These are phyloP conservation scores for Calliphora vicina DNA, from an alignment of 1,140 invertebrate genomes.

Conservation along the genomic window DNA sequence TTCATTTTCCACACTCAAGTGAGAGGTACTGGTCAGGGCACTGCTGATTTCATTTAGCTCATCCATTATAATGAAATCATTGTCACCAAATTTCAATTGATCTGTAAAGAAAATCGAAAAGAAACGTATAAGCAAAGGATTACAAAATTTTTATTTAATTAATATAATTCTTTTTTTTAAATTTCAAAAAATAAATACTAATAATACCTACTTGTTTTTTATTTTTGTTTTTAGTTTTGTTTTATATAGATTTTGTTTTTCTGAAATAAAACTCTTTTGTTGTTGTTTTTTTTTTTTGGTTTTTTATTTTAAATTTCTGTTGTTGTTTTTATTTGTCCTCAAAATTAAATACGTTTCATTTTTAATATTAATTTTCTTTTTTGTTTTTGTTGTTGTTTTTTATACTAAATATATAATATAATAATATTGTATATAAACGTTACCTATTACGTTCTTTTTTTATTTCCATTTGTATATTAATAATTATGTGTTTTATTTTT, in stretches of 20 bases:
- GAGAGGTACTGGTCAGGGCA: neutral
- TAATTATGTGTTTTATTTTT: constrained; percentile 40
- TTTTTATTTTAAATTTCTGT: constrained; percentile 27
- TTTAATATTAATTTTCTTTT: neutral
- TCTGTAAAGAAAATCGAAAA: neutral
- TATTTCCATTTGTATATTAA: constrained; percentile 52
- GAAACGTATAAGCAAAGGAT: neutral
- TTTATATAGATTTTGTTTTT: neutral
- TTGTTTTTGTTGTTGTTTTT: constrained; percentile 10
- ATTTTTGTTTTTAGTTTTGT: neutral
- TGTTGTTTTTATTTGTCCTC: constrained; percentile 18
- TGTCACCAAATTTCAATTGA: neutral
- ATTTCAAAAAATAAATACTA: neutral
- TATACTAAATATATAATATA: constrained; percentile 33
- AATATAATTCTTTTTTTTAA: neutral
- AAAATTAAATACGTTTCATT: constrained; percentile 34
- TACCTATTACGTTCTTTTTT: constrained; percentile 31
- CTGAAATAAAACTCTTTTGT: constrained; percentile 1
- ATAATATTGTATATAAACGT: constrained; percentile 27
- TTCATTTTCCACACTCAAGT: neutral
- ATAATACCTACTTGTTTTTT: constrained; percentile 12
- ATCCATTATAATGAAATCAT: constrained; percentile 22
- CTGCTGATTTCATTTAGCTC: neutral
- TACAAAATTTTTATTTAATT: neutral
- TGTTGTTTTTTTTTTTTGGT: neutral